phyloP scores from a whole-genome alignment of 2,113 vertebrate genomes.

The Archilochus colubris region DNA sequence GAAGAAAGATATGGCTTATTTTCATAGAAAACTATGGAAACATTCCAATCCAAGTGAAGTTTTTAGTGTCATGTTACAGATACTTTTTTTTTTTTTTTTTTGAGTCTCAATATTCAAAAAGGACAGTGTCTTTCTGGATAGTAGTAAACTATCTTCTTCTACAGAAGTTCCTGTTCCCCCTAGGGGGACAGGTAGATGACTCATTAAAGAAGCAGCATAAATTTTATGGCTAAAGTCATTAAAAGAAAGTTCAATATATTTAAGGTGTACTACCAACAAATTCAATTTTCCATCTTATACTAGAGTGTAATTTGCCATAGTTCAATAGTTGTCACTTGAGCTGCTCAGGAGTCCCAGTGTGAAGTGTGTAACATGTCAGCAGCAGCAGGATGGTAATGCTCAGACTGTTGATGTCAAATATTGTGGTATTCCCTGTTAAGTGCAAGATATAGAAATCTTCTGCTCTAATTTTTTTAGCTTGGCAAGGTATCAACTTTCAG shows the following conservation, averaged over 20 bases:
- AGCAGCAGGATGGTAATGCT: not conserved
- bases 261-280: not conserved
- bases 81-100: not conserved
- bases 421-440: not conserved
- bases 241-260: not conserved
- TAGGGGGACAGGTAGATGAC: not conserved
- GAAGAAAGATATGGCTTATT: not conserved
- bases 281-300: not conserved
- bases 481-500: not conserved
- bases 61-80: not conserved
- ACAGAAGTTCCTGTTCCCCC: not conserved
- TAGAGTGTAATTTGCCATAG: not conserved
- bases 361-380: not conserved
- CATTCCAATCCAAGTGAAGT: not conserved
- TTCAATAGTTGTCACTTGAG: rapidly evolving
- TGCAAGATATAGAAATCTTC: rapidly evolving
- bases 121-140: not conserved
- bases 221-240: not conserved
- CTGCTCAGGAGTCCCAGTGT: not conserved
- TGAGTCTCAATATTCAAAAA: not conserved
- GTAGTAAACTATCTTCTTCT: not conserved
- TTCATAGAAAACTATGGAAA: not conserved
- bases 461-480: not conserved
- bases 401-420: not conserved
- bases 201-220: not conserved